Conservation (phyloP, 2,113 vertebrate genomes). For the Mobula hypostoma region DNA sequence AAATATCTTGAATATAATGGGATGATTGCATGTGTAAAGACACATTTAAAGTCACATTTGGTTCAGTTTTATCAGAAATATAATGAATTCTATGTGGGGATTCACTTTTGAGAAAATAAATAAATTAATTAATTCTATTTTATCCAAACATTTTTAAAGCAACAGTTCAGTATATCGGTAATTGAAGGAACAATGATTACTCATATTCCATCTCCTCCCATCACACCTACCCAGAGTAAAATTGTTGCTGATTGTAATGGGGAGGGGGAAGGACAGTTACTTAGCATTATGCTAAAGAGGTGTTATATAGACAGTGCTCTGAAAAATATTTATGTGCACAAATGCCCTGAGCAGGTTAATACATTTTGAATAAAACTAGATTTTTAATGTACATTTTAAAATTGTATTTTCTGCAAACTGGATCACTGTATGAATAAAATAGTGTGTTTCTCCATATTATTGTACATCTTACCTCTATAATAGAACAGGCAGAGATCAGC, state of each 20-base stretch:
- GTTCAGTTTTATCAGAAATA: background rate
- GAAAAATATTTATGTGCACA: background rate
- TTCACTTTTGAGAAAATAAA: background rate
- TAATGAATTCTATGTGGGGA: background rate
- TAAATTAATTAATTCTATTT: background rate
- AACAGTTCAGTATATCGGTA: background rate
- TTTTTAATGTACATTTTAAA: background rate
- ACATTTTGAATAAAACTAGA: background rate
- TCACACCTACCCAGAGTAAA: background rate
- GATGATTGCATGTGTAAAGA: background rate
- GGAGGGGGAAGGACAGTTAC: too few relatives aligned
- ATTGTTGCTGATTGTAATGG: background rate
- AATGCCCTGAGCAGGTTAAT: background rate
- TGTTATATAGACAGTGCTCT: background rate
- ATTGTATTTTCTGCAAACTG: too few relatives aligned
- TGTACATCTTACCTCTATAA: conserved; percentile 77
- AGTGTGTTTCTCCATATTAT: background rate
- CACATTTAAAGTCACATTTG: background rate
- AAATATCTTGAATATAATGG: background rate
- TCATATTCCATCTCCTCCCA: background rate
- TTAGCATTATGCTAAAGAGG: too few relatives aligned
- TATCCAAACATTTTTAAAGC: background rate
- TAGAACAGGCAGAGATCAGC: conserved; percentile 97
- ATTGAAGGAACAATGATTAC: background rate
- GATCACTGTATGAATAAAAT: background rate